phyloP scores from a whole-genome alignment of 2,888 invertebrate species.

The Thereva unica region DNA sequence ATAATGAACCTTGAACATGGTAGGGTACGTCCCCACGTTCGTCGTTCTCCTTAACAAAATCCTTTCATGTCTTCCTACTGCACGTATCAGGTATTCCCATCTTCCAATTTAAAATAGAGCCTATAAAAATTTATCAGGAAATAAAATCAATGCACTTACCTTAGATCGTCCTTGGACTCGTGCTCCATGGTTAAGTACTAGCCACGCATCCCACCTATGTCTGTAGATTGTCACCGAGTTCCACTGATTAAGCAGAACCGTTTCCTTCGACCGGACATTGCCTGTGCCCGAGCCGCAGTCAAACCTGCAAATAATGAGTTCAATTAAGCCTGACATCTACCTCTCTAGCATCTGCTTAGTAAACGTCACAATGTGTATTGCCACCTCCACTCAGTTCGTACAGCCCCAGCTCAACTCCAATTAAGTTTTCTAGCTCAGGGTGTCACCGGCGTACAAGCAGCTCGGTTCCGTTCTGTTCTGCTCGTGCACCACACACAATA shows the following conservation, averaged over 20 bases:
- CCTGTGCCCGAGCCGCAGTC: slow-evolving; percentile 95
- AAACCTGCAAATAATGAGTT: slow-evolving; percentile 65
- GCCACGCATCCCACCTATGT: slow-evolving; percentile 92
- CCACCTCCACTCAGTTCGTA: slow-evolving; percentile 11
- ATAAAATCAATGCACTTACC: slow-evolving; percentile 56
- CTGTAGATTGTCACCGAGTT: slow-evolving; percentile 87
- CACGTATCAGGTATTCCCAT: no score
- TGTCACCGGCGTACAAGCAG: no score
- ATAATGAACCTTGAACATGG: no score
- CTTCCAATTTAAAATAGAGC: no score
- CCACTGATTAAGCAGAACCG: slow-evolving; percentile 86
- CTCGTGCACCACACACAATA: no score
- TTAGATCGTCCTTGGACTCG: slow-evolving; percentile 88
- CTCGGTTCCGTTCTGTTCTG: no score
- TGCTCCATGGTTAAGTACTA: slow-evolving; percentile 85
- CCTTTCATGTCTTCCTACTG: no score
- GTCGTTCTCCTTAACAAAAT: no score
- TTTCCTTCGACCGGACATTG: slow-evolving; percentile 81
- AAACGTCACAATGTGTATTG: slow-evolving; percentile 24
- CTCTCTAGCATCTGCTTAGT: slow-evolving; percentile 31
- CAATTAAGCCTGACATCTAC: slow-evolving; percentile 31
- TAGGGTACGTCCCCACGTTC: no score
- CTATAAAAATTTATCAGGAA: no score
- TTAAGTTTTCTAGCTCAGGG: slow-evolving; percentile 13
- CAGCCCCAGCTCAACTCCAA: slow-evolving; percentile 12